These are phyloP conservation scores for Octopus sinensis DNA, from an alignment of 1,140 invertebrate species.

Conservation along the genomic window DNA sequence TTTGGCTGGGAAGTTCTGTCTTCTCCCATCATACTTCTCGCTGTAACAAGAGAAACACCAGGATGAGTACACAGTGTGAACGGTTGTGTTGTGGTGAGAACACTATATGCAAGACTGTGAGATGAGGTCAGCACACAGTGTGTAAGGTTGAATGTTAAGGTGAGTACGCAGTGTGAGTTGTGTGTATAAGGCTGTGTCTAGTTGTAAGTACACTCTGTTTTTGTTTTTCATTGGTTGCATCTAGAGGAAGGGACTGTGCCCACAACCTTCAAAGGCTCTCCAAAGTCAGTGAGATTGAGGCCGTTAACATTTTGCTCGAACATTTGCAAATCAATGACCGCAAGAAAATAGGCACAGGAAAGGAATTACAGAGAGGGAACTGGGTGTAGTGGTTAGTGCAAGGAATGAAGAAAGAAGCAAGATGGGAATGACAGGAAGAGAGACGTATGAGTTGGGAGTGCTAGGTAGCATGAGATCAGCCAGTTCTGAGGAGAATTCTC, in stretches of 20 bases:
- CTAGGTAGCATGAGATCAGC: no score
- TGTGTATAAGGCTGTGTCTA: neutral
- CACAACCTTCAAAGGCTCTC: no score
- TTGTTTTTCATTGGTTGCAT: no score
- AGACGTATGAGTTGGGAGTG: no score
- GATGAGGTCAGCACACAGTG: neutral
- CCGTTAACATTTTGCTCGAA: neutral
- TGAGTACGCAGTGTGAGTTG: neutral
- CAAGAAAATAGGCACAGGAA: neutral
- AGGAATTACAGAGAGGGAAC: no score
- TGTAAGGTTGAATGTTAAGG: neutral
- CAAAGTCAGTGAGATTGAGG: no score
- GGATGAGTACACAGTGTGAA: neutral
- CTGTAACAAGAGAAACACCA: constrained; percentile 20
- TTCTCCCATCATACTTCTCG: constrained; percentile 36
- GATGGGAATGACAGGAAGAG: no score
- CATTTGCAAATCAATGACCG: neutral
- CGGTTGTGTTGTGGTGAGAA: neutral
- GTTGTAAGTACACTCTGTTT: no score
- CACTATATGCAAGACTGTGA: neutral
- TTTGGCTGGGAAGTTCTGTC: constrained; percentile 24
- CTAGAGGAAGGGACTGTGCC: no score
- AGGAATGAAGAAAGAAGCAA: no score
- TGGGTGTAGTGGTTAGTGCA: no score
- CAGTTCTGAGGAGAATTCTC: no score